A percentile compares a stretch with the other conserved stretches of the same genome.
Conservation (phyloP, 2,113 vertebrate genomes). For the Lates calcarifer region DNA sequence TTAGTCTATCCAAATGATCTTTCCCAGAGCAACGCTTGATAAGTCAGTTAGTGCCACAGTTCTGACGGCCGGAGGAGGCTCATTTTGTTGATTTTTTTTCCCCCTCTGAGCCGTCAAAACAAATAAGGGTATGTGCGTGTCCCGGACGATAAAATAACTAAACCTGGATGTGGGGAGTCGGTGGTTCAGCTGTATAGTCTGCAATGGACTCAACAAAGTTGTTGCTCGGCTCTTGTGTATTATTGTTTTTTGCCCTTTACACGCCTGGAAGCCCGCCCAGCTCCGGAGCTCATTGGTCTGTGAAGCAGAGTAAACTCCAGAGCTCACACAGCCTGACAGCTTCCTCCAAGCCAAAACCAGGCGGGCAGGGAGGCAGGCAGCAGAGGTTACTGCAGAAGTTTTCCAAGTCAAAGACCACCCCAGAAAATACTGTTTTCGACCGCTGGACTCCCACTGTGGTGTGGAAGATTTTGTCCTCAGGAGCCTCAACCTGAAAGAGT, state of each 20-base stretch:
- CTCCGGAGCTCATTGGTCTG: constrained; percentile 74
- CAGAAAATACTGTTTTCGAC: constrained; percentile 39
- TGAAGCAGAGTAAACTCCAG: constrained; percentile 65
- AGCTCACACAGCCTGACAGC: constrained; percentile 67
- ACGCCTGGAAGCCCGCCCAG: constrained; percentile 70
- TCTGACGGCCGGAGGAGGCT: constrained; percentile 17
- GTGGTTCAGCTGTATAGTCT: constrained; percentile 26
- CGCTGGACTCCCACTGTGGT: constrained; percentile 29
- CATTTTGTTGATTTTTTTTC: background rate
- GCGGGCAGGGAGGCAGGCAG: constrained; percentile 6
- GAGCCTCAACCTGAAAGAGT: constrained; percentile 3
- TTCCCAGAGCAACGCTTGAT: constrained; percentile 43
- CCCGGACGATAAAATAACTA: background rate
- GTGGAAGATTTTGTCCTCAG: constrained; percentile 15
- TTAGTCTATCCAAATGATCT: constrained; percentile 53
- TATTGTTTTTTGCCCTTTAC: constrained; percentile 79
- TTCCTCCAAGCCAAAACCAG: constrained; percentile 60
- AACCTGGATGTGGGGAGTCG: constrained; percentile 49
- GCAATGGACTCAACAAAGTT: constrained; percentile 42
- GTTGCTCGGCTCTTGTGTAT: constrained; percentile 69
- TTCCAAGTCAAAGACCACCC: constrained; percentile 63
- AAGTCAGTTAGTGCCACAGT: constrained; percentile 42
- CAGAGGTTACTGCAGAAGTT: constrained; percentile 50
- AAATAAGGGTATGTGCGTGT: constrained; percentile 22
- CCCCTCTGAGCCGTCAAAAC: constrained; percentile 26